A percentile compares a stretch with the other conserved stretches of the same genome.
Conservation (phyloP, 2,797 vertebrate genomes). For the Sardinella longiceps region DNA sequence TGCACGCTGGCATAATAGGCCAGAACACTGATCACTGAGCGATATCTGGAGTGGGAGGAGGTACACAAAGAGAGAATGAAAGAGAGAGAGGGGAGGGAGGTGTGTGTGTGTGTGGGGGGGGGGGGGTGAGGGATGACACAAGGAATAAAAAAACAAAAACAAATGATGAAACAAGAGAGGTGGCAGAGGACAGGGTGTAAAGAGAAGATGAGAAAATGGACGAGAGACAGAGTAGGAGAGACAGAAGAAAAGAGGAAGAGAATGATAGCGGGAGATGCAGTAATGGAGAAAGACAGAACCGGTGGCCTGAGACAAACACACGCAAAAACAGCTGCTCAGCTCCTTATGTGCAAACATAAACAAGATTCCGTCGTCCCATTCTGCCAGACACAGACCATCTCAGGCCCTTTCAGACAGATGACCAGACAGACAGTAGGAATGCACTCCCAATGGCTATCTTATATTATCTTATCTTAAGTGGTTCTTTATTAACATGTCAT, state of each 20-base stretch:
- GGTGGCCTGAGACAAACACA: background rate
- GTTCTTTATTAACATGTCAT: no score
- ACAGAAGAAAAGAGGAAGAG: background rate
- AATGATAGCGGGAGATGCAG: background rate
- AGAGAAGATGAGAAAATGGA: constrained; percentile 49
- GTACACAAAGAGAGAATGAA: background rate
- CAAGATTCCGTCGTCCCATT: background rate
- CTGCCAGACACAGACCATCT: background rate
- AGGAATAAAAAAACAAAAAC: background rate
- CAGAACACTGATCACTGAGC: background rate
- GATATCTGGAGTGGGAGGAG: background rate
- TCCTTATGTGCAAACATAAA: background rate
- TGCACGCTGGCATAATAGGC: background rate
- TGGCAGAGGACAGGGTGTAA: constrained; percentile 44
- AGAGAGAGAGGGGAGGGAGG: background rate
- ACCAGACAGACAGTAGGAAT: background rate
- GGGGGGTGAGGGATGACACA: constrained; percentile 17
- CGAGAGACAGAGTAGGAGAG: background rate
- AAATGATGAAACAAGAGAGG: no score
- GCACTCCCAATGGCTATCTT: no score
- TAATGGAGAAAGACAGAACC: background rate
- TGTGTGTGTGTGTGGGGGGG: background rate
- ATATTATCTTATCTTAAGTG: no score
- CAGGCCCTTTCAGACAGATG: background rate
- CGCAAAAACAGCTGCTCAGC: background rate